Percentiles rank a stretch among this genome's conserved stretches.
Evolutionary conservation across 1,140 invertebrate genomes (phyloP).

Genomic region (Listronotus oregonensis): DNA sequence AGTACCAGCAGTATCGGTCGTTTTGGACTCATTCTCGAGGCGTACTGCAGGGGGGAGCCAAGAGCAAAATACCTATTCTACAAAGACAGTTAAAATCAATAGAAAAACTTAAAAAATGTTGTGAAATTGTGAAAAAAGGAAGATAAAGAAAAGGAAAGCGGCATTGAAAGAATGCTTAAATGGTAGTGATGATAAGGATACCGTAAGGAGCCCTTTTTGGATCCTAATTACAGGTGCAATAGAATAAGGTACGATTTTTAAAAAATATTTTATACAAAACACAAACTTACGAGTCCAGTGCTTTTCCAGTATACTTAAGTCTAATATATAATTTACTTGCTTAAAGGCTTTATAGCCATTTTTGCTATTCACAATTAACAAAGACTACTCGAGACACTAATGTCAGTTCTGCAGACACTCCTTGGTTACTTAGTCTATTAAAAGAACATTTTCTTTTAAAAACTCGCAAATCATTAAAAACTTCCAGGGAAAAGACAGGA

Average conservation of each 20-base stretch:
- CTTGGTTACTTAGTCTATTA: too few relatives aligned
- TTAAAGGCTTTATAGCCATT: too few relatives aligned
- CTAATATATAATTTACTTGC: too few relatives aligned
- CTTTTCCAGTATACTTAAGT: too few relatives aligned
- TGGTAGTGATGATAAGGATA: slow-evolving; percentile 52
- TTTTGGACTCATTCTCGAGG: slow-evolving; percentile 92
- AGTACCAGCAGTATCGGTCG: slow-evolving; percentile 81
- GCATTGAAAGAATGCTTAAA: slow-evolving; percentile 70
- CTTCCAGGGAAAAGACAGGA: too few relatives aligned
- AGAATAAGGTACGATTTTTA: slow-evolving; percentile 62
- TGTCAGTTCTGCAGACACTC: too few relatives aligned
- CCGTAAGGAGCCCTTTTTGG: slow-evolving; percentile 72
- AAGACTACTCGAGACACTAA: too few relatives aligned
- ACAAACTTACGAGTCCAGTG: too few relatives aligned
- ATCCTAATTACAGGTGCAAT: slow-evolving; percentile 79
- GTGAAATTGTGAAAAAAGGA: slow-evolving; percentile 63
- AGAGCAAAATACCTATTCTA: slow-evolving; percentile 80
- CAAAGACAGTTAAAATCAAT: slow-evolving; percentile 86
- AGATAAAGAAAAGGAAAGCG: slow-evolving; percentile 71
- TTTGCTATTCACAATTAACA: too few relatives aligned
- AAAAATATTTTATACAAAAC: too few relatives aligned
- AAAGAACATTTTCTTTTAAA: too few relatives aligned
- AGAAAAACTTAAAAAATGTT: slow-evolving; percentile 79
- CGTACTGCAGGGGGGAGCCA: slow-evolving; percentile 93
- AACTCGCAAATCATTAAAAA: too few relatives aligned